Evolutionary conservation across 2,888 invertebrate species (phyloP), one percentile per base, ranked within the genome.

Genomic region (Athalia rosae): DNA sequence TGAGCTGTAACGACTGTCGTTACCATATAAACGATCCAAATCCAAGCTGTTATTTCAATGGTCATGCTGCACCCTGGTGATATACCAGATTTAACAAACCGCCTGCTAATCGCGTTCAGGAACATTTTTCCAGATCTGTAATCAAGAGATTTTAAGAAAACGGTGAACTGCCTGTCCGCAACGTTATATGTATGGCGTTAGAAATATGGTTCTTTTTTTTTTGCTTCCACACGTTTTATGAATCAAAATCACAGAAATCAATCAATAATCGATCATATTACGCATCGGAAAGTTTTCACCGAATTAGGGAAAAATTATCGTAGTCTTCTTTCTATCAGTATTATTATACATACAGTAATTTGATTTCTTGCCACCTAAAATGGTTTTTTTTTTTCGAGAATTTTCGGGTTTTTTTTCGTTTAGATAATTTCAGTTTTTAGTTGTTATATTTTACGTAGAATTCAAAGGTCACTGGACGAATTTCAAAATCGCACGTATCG

Each of bases 11-110:
- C 84, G 45, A 84, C 79, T n/a, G 83, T 84, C 58, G 82, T 79
- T 41, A 87, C 45, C 6, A 83, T 80, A 64, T 83, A 84, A 67
- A 83, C 80, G 74, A 87, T 83, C 85, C 85, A 85, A 59, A 87
- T 77, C 81, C 84, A 85, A 67, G 80, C 41, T 1, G 58, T 58
- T 43, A 71, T 58, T 41, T 71, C 56, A 4, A 67, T 45, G 45
- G 58, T 45, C 7, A 9, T n/a, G 50, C 45, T 43, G 13, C 43
- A 48, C 13, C 69, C 69, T 9, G 41, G 9, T 9, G 45, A 58
- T 45, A 15, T 58, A 43, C 45, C 58, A 7, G 56, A 58, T 45
- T 13, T 58, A 43, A 45, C 6, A 7, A 7, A 28, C 15, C 62
- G 11, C 13, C 15, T 6, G 41, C 71, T 48, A 13, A 3, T 71